Evolutionary conservation across 2,888 invertebrate species (phyloP), one percentile per base, ranked within the genome.

Genomic region (Arge pagana): DNA sequence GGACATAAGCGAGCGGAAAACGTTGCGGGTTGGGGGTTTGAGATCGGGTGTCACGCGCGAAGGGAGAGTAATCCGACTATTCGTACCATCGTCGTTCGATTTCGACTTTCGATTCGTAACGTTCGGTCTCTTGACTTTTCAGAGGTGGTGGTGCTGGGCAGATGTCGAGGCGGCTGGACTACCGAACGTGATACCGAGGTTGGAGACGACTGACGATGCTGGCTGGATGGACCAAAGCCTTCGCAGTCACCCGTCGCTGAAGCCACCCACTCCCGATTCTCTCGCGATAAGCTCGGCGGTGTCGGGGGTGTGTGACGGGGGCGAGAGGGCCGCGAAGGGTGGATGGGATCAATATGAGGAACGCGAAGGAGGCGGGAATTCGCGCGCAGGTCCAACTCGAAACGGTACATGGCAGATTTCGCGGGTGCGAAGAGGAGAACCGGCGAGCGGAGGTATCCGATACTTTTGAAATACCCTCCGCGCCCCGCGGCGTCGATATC

Each of bases 271-370:
- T 11, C 33, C 7, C 33, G 66, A 67, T 63, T 71, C 64, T 59
- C 49, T 60, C 39, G 48, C 41, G 42, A 11, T 40, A 48, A 48
- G 35, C 42, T 40, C 33, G 36, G 36, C 54, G 57, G 58, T 42
- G 45, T 52, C 33, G 50, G 59, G 57, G 57, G 57, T 52, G 52
- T 39, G 48, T 40, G 49, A 35, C 36, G 37, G 45, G 18, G 31
- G 54, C 24, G 28, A 49, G 37, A 41, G 50, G 51, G 52, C 48
- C 48, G 39, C 43, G 57, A 58, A 57, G 54, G 60, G 59, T 68
- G 73, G 71, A 71, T 73, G 74, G 72, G 76, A 76, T 76, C 76
- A 76, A 76, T 76, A 76, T 76, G 73, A 75, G 74, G 72, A 71
- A 71, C 43, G 23, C 33, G 23, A 45, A 45, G 70, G 72, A 73